A percentile compares a stretch with the other conserved stretches of the same genome.
Evolutionary conservation across 2,113 vertebrate genomes (phyloP).

Genomic region (Pseudorectes ferrugineus): DNA sequence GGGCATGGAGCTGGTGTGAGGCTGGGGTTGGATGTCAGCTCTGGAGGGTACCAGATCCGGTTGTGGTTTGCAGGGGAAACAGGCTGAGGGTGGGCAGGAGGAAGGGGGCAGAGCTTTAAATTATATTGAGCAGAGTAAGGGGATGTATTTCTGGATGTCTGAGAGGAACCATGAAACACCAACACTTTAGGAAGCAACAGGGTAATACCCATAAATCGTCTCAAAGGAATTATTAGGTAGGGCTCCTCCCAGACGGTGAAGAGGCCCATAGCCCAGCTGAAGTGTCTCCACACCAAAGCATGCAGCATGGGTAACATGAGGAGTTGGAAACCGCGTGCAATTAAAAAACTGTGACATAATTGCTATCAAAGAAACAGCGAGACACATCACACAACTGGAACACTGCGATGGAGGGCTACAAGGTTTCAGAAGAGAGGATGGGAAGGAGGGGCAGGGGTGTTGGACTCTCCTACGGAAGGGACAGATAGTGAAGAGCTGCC

Average conservation of each 20-base stretch:
- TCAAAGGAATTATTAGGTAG: neutral
- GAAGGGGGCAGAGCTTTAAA: neutral
- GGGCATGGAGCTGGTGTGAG: neutral
- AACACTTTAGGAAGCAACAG: neutral
- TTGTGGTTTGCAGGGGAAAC: neutral
- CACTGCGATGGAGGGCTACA: neutral
- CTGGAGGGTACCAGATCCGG: accelerated
- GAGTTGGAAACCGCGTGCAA: neutral
- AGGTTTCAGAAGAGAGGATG: neutral
- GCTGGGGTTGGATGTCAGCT: neutral
- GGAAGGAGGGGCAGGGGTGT: neutral
- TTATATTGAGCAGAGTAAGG: neutral
- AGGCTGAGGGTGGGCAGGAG: neutral
- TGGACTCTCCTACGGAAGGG: neutral
- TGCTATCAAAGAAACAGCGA: neutral
- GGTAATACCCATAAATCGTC: neutral
- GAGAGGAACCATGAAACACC: neutral
- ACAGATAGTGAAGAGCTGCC: neutral
- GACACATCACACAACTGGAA: neutral
- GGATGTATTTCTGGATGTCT: neutral
- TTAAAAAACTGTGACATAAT: neutral
- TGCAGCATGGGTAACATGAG: neutral
- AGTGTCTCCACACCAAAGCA: neutral
- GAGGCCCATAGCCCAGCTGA: neutral
- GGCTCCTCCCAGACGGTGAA: neutral